Percentiles rank a stretch among this genome's conserved stretches.
Conservation (phyloP, 2,797 vertebrate species). For the Sylvia borin region DNA sequence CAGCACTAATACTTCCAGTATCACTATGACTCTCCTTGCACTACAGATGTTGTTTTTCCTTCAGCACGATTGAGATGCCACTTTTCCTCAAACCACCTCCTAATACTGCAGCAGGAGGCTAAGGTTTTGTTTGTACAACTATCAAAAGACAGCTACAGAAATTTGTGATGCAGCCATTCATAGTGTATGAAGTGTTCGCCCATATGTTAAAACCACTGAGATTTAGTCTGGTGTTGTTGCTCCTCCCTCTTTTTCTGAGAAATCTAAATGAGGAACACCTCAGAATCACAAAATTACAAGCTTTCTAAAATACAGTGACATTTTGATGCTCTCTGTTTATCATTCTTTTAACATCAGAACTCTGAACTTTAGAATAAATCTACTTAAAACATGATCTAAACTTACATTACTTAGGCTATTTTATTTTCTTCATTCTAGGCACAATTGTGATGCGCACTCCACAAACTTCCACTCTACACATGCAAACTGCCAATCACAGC, state of each 20-base stretch:
- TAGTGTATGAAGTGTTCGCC: background rate
- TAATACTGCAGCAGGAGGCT: background rate
- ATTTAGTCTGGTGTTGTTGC: background rate
- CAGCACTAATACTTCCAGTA: background rate
- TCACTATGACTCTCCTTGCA: background rate
- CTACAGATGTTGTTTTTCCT: background rate
- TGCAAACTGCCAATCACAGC: background rate
- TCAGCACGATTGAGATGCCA: background rate
- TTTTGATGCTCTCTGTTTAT: background rate
- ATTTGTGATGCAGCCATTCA: accelerated
- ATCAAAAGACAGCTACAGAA: background rate
- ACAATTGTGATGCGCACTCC: background rate
- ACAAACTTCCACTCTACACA: background rate
- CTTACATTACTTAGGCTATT: background rate
- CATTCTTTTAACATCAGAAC: background rate
- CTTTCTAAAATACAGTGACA: background rate
- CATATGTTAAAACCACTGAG: background rate
- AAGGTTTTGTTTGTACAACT: background rate
- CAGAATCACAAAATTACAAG: background rate
- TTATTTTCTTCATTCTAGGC: background rate
- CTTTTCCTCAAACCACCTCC: background rate
- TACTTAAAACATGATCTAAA: background rate
- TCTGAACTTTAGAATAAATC: background rate
- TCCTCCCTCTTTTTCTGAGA: background rate
- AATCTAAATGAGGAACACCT: background rate